Conservation (phyloP, 53 echinoderm and acorn worm species). For the Hippasteria phrygiana region DNA sequence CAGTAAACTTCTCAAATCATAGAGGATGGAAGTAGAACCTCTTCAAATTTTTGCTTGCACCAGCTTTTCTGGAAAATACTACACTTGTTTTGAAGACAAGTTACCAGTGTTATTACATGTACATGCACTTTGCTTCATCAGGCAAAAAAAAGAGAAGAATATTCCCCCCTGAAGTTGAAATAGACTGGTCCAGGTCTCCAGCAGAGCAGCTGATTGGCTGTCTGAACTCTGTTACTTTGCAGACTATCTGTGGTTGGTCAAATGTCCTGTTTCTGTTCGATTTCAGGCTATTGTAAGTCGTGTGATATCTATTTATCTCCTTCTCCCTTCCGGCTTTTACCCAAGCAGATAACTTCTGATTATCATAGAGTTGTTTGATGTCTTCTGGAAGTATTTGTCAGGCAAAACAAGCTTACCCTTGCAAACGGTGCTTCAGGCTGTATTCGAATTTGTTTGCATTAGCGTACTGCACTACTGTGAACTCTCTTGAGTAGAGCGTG, state of each 20-base stretch:
- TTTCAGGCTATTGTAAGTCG: constrained; percentile 33
- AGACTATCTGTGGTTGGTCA: constrained; percentile 49
- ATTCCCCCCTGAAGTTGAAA: constrained; percentile 9
- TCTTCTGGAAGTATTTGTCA: not conserved
- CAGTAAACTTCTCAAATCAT: too few relatives aligned
- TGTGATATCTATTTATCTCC: not conserved
- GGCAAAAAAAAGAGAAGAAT: too few relatives aligned
- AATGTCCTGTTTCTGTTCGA: constrained; percentile 15
- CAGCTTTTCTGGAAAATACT: too few relatives aligned
- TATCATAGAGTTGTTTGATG: not conserved
- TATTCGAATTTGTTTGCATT: not conserved
- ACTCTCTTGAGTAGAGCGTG: not conserved
- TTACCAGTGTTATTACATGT: too few relatives aligned
- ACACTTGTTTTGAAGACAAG: too few relatives aligned
- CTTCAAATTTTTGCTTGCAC: too few relatives aligned
- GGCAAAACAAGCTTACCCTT: not conserved
- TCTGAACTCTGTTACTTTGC: constrained; percentile 16
- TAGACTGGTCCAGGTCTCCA: constrained; percentile 51
- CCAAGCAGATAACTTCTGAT: not conserved
- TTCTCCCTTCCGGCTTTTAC: not conserved
- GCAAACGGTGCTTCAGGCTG: not conserved
- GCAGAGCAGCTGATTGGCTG: constrained; percentile 58
- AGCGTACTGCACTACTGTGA: not conserved
- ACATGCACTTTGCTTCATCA: too few relatives aligned
- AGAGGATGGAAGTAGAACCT: too few relatives aligned